Evolutionary conservation across 2,888 invertebrate species (phyloP), one percentile per base, ranked within the genome.

Genomic region (Habrosyne pyritoides): DNA sequence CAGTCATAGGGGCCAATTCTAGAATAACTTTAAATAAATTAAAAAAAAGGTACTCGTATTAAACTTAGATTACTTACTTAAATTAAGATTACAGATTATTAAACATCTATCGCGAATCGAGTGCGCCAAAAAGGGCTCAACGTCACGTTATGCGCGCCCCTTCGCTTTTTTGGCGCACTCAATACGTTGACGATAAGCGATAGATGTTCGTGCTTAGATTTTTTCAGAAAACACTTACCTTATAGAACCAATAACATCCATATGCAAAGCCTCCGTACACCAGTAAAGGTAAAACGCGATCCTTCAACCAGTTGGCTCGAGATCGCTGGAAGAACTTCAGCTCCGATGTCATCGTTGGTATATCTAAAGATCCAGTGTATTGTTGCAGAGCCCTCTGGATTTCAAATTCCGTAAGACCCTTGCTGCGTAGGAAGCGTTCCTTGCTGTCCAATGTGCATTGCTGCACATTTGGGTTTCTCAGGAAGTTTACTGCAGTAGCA

Each of bases 401-500:
- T 86, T 97, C 97, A 0, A 93, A 89, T 52, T 96, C 95, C 0
- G 96, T 95, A 0, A 97, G 89, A 49, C 97, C 97, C 85, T 97
- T 97, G 74, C 94, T 94, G 65, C 94, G 93, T 1, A 97, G 93
- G 84, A 97, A 97, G 62, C 95, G 94, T 79, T 96, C 96, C 75
- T 97, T 97, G 81, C 97, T 96, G 56, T 94, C 93, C 54, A 96
- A 79, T 0, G 97, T 95, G 71, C 96, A 97, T 66, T 94, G 92
- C 53, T 94, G 94, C 2, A 98, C 97, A 82, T 96, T 97, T n/a
- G 96, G 96, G 89, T 98, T 98, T 82, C 95, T 95, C 53, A 98
- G 89, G 90, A 98, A 98, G 76, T 96, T 97, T 2, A 97, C 94
- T 5, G 98, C 98, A 12, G 97, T 97, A 68, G 94, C 94, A 60